Base-by-base conservation (phyloP, 2,888 invertebrate species). In the Drosophila putrida region DNA sequence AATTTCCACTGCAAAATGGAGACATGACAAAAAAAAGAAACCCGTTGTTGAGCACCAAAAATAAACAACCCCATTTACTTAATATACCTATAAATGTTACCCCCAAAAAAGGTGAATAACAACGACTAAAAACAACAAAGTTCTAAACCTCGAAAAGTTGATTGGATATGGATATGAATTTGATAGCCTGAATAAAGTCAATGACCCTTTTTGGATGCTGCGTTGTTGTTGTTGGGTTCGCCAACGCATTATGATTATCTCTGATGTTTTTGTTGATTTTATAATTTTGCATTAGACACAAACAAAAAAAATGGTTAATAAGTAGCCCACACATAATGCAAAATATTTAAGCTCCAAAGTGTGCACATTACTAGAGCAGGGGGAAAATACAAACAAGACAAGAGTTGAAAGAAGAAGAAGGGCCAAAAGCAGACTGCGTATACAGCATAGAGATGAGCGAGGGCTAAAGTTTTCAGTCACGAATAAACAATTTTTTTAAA, bases 291-390 rank as follows among this genome's bases (percentile, higher is more conserved):
- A 55, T 25, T 46, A 59, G 38, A 43, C 51, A 20, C 28, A 41
- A 49, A 20, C 28, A 41, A 49, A 33, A 33, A 33, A 33, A 57
- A 60, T 57, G 63, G 47, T 70, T 75, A 70, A 69, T 70, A 60
- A 75, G 80, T 44, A 47, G 58, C 75, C 75, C 80, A 58, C 62
- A 54, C 59, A 65, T 54, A 76, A 76, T 71, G 64, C 71, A 76
- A 71, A 76, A 67, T 44, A 50, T 61, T 49, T 49, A 36, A 44
- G 43, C 60, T 57, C 25, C 25, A 46, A 61, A 53, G 8, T 72
- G 73, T 64, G 73, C 73, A 71, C 59, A 68, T 35, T 50, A 53
- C 51, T 51, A 36, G 43, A 41, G 44, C 15, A 33, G 15, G 31
- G 27, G 15, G 33, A 11, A 9, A 51, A 36, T 13, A 20, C 20